Evolutionary conservation across 2,888 invertebrate species (phyloP).

Genomic region (Aporophyla lueneburgensis): DNA sequence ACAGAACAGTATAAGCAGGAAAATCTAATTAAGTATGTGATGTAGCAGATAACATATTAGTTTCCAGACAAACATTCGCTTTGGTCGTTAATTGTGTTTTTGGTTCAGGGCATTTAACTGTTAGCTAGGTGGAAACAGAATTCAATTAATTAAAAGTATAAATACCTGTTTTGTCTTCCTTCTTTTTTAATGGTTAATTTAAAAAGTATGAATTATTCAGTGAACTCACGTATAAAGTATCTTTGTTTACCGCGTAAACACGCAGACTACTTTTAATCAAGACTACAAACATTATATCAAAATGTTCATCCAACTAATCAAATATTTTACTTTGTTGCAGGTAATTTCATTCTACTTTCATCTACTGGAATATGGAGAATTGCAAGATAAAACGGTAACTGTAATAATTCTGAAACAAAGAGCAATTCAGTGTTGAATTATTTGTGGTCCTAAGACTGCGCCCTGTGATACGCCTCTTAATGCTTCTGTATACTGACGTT

Average conservation of each 20-base stretch:
- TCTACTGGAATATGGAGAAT: slow-evolving; percentile 29
- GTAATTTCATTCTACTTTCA: slow-evolving; percentile 47
- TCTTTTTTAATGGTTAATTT: background rate
- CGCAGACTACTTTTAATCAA: slow-evolving; percentile 50
- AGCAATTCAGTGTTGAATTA: slow-evolving; percentile 41
- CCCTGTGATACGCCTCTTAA: slow-evolving; percentile 50
- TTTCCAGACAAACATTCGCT: background rate
- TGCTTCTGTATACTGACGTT: slow-evolving; percentile 26
- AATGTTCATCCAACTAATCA: slow-evolving; percentile 45
- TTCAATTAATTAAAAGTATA: too few species aligned
- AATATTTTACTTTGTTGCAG: slow-evolving; percentile 61
- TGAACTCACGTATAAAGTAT: background rate
- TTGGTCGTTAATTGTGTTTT: background rate
- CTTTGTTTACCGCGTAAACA: slow-evolving; percentile 1
- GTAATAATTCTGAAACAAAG: slow-evolving; percentile 46
- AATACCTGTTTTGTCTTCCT: background rate
- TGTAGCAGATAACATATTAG: background rate
- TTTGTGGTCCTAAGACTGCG: slow-evolving; percentile 33
- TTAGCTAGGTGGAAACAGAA: background rate
- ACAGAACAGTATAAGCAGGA: background rate
- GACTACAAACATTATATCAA: slow-evolving; percentile 12
- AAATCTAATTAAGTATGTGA: background rate
- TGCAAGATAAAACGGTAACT: slow-evolving; percentile 33
- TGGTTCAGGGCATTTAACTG: background rate
- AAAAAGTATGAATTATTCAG: background rate